A percentile compares a stretch with the other conserved stretches of the same genome.
Evolutionary conservation across 2,888 invertebrate genomes (phyloP).

Genomic region (Tridacna crocea): DNA sequence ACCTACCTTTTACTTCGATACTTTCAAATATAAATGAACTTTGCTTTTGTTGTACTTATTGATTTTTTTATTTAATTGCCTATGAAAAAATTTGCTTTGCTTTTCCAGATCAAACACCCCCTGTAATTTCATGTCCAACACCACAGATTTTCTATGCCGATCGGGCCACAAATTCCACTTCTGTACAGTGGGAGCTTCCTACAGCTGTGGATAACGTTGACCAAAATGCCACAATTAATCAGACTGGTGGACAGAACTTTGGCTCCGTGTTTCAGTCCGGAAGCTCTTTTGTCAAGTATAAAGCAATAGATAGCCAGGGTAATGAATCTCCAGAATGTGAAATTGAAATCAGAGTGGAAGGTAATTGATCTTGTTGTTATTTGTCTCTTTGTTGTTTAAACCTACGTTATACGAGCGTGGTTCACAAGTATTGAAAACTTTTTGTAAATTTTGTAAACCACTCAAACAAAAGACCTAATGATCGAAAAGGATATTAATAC

Average conservation of each 20-base stretch:
- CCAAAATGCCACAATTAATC: background rate
- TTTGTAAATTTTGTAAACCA: no score
- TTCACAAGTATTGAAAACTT: no score
- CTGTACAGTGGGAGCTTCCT: constrained; percentile 27
- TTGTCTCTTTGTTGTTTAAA: background rate
- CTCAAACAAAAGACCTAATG: no score
- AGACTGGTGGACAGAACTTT: constrained; percentile 24
- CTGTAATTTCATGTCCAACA: constrained; percentile 15
- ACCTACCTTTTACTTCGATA: background rate
- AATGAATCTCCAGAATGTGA: constrained; percentile 28
- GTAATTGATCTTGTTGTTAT: background rate
- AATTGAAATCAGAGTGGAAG: constrained; percentile 34
- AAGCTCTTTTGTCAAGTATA: constrained; percentile 32
- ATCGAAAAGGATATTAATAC: no score
- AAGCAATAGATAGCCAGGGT: constrained; percentile 31
- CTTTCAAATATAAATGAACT: background rate
- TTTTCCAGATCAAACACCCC: constrained; percentile 22
- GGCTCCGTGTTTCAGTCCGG: constrained; percentile 29
- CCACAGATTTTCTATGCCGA: constrained; percentile 42
- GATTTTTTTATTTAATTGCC: background rate
- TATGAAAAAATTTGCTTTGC: background rate
- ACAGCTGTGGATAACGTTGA: constrained; percentile 20
- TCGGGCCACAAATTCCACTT: background rate
- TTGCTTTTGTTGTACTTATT: background rate
- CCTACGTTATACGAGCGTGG: no score